Evolutionary conservation across 2,113 vertebrate genomes (phyloP), one percentile per base, ranked within the genome.

Genomic region (Macquaria australasica): DNA sequence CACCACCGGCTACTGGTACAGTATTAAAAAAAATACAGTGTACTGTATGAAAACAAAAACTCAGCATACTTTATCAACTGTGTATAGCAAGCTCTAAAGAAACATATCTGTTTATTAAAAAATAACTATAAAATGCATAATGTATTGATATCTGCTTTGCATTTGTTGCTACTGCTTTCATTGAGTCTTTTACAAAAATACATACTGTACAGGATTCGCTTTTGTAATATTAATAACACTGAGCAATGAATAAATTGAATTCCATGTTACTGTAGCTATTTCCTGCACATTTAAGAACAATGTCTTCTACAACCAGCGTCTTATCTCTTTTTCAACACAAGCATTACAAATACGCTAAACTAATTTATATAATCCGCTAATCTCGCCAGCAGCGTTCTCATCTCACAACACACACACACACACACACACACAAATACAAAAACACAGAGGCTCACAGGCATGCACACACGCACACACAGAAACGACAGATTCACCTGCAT

Each of bases 351-450:
- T 73, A 62, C 20, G 55, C 62, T 71, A 79, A 91, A 88, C 75
- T 83, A 58, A 88, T 85, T 90, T 76, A 79, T 76, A 82, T 82
- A 86, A 88, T 90, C 84, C 37, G n/a, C 45, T 92, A 87, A 93
- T 91, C 87, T 88, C 59, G n/a, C 60, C 45, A 15, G 69, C 76
- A 80, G 74, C 41, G 25, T 16, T 88, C 31, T 85, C 55, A 77
- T 81, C 48, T 80, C 20, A 48, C 55, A 66, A 59, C 67, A 67
- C 28, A 70, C 20, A 80, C 12, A 66, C 68, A 59, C 34, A 59
- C 34, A 34, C 34, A 34, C 34, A 34, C 34, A 82, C 25, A 48
- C 6, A 72, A 31, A 83, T 0, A 31, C 5, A 73, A 21, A 43
- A 51, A 67, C 48, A 77, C 51, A 60, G 14, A 62, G 53, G 45